These are phyloP conservation scores for Enteromius argenteus DNA, from an alignment of 2,797 vertebrate genomes.

Conservation along the genomic window DNA sequence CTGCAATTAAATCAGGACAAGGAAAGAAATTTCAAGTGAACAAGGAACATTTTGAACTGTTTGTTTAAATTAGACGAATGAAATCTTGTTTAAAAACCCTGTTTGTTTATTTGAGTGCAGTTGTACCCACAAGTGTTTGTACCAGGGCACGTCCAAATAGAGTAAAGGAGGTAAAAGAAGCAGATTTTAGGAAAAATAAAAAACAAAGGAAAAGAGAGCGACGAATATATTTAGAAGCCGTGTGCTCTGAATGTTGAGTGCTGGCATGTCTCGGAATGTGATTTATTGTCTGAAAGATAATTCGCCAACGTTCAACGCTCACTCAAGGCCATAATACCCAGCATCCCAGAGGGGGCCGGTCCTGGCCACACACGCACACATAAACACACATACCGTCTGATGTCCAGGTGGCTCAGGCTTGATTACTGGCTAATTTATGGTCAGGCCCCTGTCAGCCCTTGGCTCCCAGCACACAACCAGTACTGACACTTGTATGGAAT, in stretches of 20 bases:
- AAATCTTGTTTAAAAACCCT: not conserved
- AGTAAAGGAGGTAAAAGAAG: not conserved
- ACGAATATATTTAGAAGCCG: slow-evolving; percentile 21
- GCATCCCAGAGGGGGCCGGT: slow-evolving; percentile 32
- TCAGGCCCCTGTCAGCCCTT: slow-evolving; percentile 59
- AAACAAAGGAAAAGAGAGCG: not conserved
- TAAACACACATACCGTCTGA: slow-evolving; percentile 47
- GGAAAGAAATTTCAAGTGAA: slow-evolving; percentile 5
- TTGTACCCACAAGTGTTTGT: not conserved
- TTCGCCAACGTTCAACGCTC: slow-evolving; percentile 57
- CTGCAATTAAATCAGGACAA: not conserved
- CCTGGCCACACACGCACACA: slow-evolving; percentile 29
- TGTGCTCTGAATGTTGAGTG: slow-evolving; percentile 33
- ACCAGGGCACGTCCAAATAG: not conserved
- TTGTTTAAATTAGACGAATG: not conserved
- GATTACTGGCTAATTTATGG: slow-evolving; percentile 68
- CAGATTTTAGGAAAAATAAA: slow-evolving; percentile 21
- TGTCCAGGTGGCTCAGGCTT: slow-evolving; percentile 56
- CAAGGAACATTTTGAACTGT: not conserved
- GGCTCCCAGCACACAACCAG: slow-evolving; percentile 60
- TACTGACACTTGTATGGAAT: slow-evolving; percentile 65
- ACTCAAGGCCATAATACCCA: slow-evolving; percentile 64
- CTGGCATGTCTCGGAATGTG: slow-evolving; percentile 48
- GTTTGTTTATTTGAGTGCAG: not conserved
- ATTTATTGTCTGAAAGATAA: slow-evolving; percentile 62